Conservation (phyloP, 2,113 vertebrate genomes). For the Pelvicachromis taeniatus region DNA sequence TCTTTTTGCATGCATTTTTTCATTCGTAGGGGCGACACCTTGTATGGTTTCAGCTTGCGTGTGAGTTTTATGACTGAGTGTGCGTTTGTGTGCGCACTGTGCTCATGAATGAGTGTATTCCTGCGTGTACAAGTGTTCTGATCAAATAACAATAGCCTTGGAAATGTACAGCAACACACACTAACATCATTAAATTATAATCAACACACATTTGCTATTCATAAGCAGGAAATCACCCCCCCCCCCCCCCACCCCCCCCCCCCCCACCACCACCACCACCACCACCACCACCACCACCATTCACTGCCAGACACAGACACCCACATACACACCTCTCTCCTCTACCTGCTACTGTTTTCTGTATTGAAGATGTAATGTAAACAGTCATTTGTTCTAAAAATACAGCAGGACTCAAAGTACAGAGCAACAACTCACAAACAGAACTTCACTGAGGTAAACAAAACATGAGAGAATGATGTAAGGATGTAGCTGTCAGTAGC, state of each 20-base stretch:
- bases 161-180: not conserved
- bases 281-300: not conserved
- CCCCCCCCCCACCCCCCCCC: too few species aligned
- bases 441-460: not conserved
- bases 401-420: not conserved
- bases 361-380: slow-evolving; percentile 1
- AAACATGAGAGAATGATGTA: not conserved
- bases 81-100: not conserved
- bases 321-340: not conserved
- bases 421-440: not conserved
- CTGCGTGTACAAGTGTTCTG: not conserved
- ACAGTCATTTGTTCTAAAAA: slow-evolving; percentile 30
- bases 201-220: slow-evolving; percentile 20
- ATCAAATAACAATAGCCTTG: slow-evolving; percentile 22
- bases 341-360: not conserved
- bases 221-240: slow-evolving; percentile 35
- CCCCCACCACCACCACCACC: not conserved
- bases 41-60: not conserved
- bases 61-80: not conserved
- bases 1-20: not conserved
- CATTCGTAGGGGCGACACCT: not conserved
- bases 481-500: not conserved
- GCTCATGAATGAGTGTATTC: slow-evolving; percentile 1
- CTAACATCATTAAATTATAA: slow-evolving; percentile 35
- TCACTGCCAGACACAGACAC: not conserved